Evolutionary conservation across 2,797 vertebrate genomes (phyloP).

Genomic region (Molossus alvarezi): DNA sequence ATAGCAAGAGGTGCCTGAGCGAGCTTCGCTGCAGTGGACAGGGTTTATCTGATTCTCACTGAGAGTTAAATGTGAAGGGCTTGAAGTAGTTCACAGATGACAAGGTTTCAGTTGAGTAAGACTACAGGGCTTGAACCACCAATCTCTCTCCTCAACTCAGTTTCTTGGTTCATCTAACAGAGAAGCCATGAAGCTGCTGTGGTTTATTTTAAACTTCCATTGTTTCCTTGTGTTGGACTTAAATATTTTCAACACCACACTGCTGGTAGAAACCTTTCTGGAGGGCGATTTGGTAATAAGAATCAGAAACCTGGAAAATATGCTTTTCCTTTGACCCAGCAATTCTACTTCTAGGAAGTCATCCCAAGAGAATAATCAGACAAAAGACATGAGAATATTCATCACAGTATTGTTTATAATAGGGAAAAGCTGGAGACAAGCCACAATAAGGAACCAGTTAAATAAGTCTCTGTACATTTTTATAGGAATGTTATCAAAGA

Average conservation of each 20-base stretch:
- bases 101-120: background rate
- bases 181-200: background rate
- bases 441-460: background rate
- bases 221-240: background rate
- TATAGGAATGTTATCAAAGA: conserved; percentile 34
- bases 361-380: conserved; percentile 34
- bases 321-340: background rate
- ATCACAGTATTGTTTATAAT: conserved; percentile 23
- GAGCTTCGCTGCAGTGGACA: background rate
- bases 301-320: conserved; percentile 55
- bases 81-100: background rate
- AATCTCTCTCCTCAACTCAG: background rate
- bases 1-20: background rate
- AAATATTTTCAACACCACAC: background rate
- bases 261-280: conserved; percentile 38
- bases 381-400: background rate
- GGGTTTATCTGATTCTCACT: background rate
- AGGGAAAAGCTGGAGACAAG: background rate
- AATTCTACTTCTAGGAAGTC: background rate
- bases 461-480: background rate
- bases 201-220: conserved; percentile 18
- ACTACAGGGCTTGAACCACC: background rate
- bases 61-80: background rate
- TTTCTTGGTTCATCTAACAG: background rate
- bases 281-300: conserved; percentile 32